Evolutionary conservation across 2,113 vertebrate genomes (phyloP).

Genomic region (Eublepharis macularius): DNA sequence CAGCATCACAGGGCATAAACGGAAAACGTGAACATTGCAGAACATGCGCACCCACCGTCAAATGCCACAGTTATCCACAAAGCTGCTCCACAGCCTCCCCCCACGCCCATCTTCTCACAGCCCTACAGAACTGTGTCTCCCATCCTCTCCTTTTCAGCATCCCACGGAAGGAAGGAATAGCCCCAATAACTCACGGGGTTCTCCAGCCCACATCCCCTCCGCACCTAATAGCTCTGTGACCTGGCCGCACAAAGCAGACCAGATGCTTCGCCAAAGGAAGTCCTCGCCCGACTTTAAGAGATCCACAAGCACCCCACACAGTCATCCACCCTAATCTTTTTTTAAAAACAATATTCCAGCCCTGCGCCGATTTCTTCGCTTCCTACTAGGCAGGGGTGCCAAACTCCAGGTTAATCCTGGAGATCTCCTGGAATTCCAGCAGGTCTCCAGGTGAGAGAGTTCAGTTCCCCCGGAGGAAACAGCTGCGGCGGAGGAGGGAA

Average conservation of each 20-base stretch:
- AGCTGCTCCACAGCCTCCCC: background rate
- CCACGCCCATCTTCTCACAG: background rate
- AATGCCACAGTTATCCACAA: too few relatives aligned
- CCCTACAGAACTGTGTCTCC: background rate
- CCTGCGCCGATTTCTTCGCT: too few relatives aligned
- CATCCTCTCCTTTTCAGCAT: background rate
- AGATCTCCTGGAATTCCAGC: too few relatives aligned
- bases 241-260: too few relatives aligned
- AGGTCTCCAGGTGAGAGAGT: too few relatives aligned
- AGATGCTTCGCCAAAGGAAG: background rate
- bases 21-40: background rate
- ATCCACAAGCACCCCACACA: background rate
- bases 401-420: too few relatives aligned
- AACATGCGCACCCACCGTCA: too few relatives aligned
- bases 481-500: too few relatives aligned
- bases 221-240: background rate
- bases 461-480: too few relatives aligned
- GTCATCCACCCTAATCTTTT: too few relatives aligned
- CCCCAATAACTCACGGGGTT: background rate
- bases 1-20: background rate
- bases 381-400: too few relatives aligned
- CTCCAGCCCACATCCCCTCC: background rate
- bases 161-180: background rate
- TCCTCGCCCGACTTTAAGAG: background rate
- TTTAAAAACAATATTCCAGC: too few relatives aligned